Conservation (phyloP, 2,113 vertebrate genomes). For the Balaenoptera acutorostrata region DNA sequence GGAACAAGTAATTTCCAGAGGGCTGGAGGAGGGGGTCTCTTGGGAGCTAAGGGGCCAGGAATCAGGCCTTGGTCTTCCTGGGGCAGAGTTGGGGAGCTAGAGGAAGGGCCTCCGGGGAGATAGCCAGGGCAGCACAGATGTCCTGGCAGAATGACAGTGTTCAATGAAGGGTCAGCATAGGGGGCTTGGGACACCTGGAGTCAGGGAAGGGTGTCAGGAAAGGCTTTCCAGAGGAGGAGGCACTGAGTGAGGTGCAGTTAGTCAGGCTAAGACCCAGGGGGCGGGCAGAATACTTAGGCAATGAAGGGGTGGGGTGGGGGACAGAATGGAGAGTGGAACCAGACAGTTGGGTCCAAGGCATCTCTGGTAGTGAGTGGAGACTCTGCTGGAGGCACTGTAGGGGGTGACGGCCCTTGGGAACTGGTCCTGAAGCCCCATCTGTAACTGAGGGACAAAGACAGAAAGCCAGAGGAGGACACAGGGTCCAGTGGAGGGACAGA, state of each 20-base stretch:
- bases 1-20: neutral
- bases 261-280: too few relatives aligned
- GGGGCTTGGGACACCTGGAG: neutral
- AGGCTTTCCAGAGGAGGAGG: neutral
- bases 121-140: neutral
- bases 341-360: neutral
- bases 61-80: neutral
- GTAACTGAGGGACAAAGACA: neutral
- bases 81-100: neutral
- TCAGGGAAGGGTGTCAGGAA: neutral
- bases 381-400: neutral
- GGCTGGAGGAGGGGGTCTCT: neutral
- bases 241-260: neutral
- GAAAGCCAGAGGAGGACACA: neutral
- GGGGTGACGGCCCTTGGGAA: neutral
- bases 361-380: neutral
- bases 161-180: neutral
- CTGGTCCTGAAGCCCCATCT: neutral
- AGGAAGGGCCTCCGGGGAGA: neutral
- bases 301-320: neutral
- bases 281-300: neutral
- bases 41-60: neutral
- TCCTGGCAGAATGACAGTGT: neutral
- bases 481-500: neutral
- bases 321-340: neutral